These are phyloP conservation scores for Panulirus ornatus DNA, from an alignment of 1,140 invertebrate genomes.

Conservation along the genomic window DNA sequence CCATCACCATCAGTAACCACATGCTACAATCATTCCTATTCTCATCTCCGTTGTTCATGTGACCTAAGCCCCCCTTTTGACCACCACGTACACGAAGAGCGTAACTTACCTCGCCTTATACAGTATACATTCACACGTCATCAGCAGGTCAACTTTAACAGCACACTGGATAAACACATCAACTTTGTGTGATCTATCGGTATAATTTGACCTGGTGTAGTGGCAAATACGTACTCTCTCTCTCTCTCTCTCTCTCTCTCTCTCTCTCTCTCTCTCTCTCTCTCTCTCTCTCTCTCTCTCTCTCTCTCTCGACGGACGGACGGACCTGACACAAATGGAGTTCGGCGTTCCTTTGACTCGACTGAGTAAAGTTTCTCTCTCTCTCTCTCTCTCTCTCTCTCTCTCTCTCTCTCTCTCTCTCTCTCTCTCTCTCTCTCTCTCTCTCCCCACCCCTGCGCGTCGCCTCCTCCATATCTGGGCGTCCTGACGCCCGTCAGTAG, in stretches of 20 bases:
- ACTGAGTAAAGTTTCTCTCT: background rate
- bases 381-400: background rate
- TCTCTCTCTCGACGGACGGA: background rate
- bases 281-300: constrained; percentile 7
- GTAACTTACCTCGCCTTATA: background rate
- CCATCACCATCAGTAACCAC: too few species aligned
- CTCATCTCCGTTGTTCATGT: too few species aligned
- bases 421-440: background rate
- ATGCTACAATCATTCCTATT: too few species aligned
- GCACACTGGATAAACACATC: background rate
- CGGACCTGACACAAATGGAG: too few species aligned
- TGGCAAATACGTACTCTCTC: background rate
- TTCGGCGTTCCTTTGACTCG: too few species aligned
- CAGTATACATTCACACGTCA: background rate
- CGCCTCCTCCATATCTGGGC: too few species aligned
- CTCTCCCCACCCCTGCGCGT: background rate
- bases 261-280: background rate
- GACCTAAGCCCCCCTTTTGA: background rate
- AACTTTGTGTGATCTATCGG: background rate
- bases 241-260: background rate
- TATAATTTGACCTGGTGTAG: background rate
- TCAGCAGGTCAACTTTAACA: background rate
- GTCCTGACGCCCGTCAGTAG: too few species aligned
- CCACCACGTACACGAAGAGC: background rate
- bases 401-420: background rate